These are phyloP conservation scores for Scaptomyza parva DNA, from an alignment of 2,888 invertebrate genomes.

Conservation along the genomic window DNA sequence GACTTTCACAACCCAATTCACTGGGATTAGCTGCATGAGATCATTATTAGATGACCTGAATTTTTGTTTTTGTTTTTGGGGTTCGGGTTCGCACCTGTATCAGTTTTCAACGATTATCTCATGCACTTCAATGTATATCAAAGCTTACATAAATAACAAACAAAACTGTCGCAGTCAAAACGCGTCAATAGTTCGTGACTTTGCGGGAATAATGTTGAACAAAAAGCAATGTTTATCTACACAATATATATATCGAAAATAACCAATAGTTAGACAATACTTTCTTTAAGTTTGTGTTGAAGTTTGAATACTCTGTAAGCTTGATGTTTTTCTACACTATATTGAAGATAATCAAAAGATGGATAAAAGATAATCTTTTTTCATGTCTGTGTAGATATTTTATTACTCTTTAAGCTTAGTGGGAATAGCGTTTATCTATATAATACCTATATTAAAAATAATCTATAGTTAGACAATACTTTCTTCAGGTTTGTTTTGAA, in stretches of 20 bases:
- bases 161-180: constrained; percentile 55
- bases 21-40: constrained; percentile 55
- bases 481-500: background rate
- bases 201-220: constrained; percentile 61
- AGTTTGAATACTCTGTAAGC: constrained; percentile 32
- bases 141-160: constrained; percentile 45
- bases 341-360: constrained; percentile 29
- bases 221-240: constrained; percentile 11
- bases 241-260: constrained; percentile 21
- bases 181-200: constrained; percentile 65
- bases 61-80: constrained; percentile 16
- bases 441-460: constrained; percentile 21
- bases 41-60: constrained; percentile 33
- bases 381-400: background rate
- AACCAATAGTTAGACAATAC: constrained; percentile 17
- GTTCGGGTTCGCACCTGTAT: constrained; percentile 32
- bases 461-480: constrained; percentile 16
- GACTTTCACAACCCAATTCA: constrained; percentile 51
- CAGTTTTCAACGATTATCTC: constrained; percentile 56
- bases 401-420: too few relatives aligned
- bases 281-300: background rate
- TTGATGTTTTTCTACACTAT: constrained; percentile 10
- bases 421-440: constrained; percentile 11
- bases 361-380: background rate
- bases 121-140: constrained; percentile 44